Conservation (phyloP, 2,797 vertebrate species). For the Anguilla megastoma region DNA sequence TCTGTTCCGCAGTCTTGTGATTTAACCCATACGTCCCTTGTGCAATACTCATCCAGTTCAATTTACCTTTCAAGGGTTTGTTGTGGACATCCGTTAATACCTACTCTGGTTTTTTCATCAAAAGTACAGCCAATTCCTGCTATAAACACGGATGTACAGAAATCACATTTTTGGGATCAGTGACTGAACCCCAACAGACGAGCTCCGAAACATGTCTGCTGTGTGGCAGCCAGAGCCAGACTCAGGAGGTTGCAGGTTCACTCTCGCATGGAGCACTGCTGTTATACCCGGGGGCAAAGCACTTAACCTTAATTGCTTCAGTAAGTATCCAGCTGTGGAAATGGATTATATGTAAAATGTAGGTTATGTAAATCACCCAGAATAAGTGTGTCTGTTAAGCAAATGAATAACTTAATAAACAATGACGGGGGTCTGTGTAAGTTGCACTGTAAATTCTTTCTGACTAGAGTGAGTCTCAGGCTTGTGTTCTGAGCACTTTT, state of each 20-base stretch:
- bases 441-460: conserved; percentile 57
- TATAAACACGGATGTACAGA: not conserved
- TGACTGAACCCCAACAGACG: not conserved
- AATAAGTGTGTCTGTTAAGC: not conserved
- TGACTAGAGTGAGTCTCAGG: conserved; percentile 14
- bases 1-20: too few species aligned
- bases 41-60: not conserved
- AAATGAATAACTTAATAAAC: not conserved
- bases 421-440: not conserved
- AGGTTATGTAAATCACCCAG: conserved; percentile 9
- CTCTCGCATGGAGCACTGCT: not conserved
- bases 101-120: not conserved
- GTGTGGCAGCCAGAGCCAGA: not conserved
- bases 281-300: not conserved
- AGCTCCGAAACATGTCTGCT: not conserved
- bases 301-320: conserved; percentile 14
- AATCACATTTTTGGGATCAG: not conserved
- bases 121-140: not conserved
- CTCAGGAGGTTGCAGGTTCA: not conserved
- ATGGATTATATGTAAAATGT: conserved; percentile 13
- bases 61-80: not conserved
- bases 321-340: conserved; percentile 5
- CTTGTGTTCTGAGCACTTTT: not conserved
- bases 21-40: not conserved
- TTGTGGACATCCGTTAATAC: not conserved